Evolutionary conservation across 1,140 invertebrate species (phyloP).

Genomic region (Ceratoteleas bidentatus): DNA sequence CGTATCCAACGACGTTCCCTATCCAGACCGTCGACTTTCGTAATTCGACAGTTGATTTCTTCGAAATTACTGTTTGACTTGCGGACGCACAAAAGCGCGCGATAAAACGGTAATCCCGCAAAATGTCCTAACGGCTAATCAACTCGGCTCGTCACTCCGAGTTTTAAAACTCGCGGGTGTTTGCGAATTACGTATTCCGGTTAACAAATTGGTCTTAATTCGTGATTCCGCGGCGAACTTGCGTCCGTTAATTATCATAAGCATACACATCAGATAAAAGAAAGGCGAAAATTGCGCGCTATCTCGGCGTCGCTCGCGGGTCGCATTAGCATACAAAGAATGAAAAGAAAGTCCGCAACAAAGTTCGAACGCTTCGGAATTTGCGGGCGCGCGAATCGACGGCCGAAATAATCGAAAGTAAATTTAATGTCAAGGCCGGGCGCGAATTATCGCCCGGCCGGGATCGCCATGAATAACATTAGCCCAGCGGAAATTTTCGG

Average conservation of each 20-base stretch:
- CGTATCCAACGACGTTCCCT: too few species aligned
- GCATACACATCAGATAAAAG: slow-evolving; percentile 51
- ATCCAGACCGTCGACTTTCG: too few species aligned
- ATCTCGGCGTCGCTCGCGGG: slow-evolving; percentile 45
- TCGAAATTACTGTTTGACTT: too few species aligned
- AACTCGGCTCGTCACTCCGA: not conserved
- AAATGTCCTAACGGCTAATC: not conserved
- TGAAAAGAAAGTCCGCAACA: slow-evolving; percentile 51
- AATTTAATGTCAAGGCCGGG: slow-evolving; percentile 44
- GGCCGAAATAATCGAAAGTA: slow-evolving; percentile 31
- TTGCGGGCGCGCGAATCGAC: slow-evolving; percentile 13
- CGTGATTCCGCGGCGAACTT: slow-evolving; percentile 16
- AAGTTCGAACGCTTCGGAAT: slow-evolving; percentile 27
- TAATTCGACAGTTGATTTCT: too few species aligned
- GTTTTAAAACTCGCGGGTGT: slow-evolving; percentile 3
- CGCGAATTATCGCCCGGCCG: slow-evolving; percentile 38
- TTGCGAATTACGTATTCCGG: slow-evolving; percentile 14
- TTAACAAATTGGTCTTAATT: slow-evolving; percentile 31
- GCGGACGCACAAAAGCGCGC: too few species aligned
- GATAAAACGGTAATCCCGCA: not conserved
- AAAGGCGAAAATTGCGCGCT: slow-evolving; percentile 27
- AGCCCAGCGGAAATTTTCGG: slow-evolving; percentile 26
- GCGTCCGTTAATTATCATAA: slow-evolving; percentile 49
- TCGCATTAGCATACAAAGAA: slow-evolving; percentile 61
- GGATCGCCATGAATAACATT: slow-evolving; percentile 33